Percentiles rank a stretch among this genome's conserved stretches.
phyloP scores from a whole-genome alignment of 2,888 invertebrate genomes.

The Operophtera brumata region DNA sequence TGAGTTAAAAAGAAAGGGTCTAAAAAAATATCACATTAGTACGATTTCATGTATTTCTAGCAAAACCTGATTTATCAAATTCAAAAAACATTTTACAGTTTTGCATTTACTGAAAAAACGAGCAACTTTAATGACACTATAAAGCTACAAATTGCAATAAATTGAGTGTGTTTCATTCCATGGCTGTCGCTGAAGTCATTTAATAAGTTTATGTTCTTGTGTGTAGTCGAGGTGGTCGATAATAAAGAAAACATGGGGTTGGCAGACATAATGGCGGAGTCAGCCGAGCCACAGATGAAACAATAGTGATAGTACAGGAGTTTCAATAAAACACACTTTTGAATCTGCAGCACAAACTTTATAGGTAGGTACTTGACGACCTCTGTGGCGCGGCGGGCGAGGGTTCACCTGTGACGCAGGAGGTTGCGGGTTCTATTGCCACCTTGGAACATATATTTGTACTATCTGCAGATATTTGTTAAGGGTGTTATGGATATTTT shows the following conservation, averaged over 20 bases:
- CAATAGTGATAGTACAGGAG: not conserved
- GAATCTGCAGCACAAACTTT: too few species aligned
- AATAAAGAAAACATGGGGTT: constrained; percentile 35
- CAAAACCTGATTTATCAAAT: not conserved
- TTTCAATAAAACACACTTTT: not conserved
- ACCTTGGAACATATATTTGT: too few species aligned
- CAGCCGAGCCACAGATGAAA: constrained; percentile 7
- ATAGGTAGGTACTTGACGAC: too few species aligned
- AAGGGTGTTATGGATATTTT: too few species aligned
- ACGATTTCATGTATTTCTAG: not conserved
- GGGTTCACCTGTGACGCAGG: too few species aligned
- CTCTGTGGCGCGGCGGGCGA: too few species aligned
- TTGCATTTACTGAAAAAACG: constrained; percentile 26
- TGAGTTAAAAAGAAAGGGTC: too few species aligned
- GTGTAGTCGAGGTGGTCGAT: constrained; percentile 33
- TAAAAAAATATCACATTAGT: too few species aligned
- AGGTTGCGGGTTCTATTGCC: too few species aligned
- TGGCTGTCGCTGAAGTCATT: constrained; percentile 35
- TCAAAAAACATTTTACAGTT: constrained; percentile 14
- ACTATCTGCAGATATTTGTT: too few species aligned
- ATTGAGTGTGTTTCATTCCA: constrained; percentile 30
- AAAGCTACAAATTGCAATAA: constrained; percentile 25
- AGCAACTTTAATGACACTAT: constrained; percentile 20
- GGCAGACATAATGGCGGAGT: constrained; percentile 37
- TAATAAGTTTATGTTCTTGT: constrained; percentile 33